These are phyloP conservation scores for Clarias fuscus DNA, from an alignment of 2,797 vertebrate species.

Conservation along the genomic window DNA sequence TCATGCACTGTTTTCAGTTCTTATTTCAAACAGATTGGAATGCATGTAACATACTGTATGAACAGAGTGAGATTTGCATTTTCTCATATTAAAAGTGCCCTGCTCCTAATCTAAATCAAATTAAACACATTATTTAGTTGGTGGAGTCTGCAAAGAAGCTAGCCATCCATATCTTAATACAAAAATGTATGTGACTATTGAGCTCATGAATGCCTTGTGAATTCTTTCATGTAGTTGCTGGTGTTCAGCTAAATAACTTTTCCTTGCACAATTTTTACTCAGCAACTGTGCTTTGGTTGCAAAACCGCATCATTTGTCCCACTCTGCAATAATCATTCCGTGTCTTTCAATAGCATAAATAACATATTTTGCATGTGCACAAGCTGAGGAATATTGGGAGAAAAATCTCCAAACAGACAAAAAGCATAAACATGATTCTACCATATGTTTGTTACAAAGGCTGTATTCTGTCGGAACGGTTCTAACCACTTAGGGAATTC, in stretches of 20 bases:
- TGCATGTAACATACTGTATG: background rate
- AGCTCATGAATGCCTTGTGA: background rate
- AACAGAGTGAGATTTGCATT: background rate
- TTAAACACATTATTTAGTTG: background rate
- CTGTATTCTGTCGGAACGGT: no score
- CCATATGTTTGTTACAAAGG: background rate
- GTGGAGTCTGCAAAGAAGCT: background rate
- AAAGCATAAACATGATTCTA: background rate
- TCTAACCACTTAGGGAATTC: background rate
- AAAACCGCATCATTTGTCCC: background rate
- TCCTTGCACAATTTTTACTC: background rate
- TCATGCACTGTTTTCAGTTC: background rate
- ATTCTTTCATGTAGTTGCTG: background rate
- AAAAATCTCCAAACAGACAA: conserved; percentile 30
- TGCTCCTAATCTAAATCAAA: background rate
- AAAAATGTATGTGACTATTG: background rate
- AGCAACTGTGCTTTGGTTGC: background rate
- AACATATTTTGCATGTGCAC: background rate
- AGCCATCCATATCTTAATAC: background rate
- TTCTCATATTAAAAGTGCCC: background rate
- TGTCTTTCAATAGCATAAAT: background rate
- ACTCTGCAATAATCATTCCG: background rate
- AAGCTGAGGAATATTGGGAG: background rate
- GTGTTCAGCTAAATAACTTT: background rate
- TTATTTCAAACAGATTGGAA: background rate